Base-by-base conservation (phyloP, 2,797 vertebrate species). In the Gallinago solitaria region DNA sequence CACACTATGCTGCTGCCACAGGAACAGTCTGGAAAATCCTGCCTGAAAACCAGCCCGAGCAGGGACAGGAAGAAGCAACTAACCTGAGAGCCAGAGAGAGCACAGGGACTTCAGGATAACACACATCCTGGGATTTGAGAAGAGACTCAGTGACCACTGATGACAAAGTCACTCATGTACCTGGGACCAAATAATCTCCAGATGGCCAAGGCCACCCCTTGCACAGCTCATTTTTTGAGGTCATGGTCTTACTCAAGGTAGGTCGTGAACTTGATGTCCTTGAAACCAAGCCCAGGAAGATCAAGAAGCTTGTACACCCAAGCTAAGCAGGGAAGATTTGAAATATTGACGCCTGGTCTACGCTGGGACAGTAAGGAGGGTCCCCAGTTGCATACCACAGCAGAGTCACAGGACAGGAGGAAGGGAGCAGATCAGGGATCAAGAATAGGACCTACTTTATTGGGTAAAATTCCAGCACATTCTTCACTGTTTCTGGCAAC, bases 111-210 rank as follows among this genome's bases (percentile, higher is more conserved):
- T 47, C 2, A 59, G 35, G 19, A 6, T 4, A 74, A 88, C 64
- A 67, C 15, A 74, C 17, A 48, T 15, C 35, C 61, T 23, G 35
- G 53, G 16, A 39, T 51, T 9, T 71, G 32, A 54, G 51, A 68
- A 64, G 28, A 21, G 23, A 53, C 33, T 68, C 39, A 8, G 14
- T 45, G 60, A 43, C 6, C 1, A 0, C 48, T n/a, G 45, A 59
- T 1, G 1, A 41, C 21, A 64, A 75, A 15, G 39, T 87, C 45
- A 48, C 23, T 78, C 8, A 2, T 1, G 25, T 0, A 28, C 3
- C 25, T 3, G 0, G 12, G 33, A 30, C 25, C 33, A 89, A 61
- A 35, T 5, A 45, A 83, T 1, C 6, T 19, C 57, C 28, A 33
- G 51, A 54, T 33, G 68, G 43, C 30, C 80, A 48, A 77, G 51